Evolutionary conservation across 2,888 invertebrate genomes (phyloP).

Genomic region (Dexiosoma caninum): DNA sequence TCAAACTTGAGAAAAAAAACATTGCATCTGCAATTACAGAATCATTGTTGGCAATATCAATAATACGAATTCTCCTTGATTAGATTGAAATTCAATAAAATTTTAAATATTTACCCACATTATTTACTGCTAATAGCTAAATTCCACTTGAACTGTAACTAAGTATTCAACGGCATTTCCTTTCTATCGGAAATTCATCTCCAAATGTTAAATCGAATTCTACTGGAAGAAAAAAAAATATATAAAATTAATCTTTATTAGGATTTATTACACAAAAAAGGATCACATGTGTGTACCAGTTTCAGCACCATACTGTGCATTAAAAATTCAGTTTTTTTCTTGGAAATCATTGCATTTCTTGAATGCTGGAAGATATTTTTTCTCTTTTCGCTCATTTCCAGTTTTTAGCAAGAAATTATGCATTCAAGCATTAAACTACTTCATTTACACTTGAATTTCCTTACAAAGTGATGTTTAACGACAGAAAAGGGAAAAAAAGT

Average conservation of each 20-base stretch:
- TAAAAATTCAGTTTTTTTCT: neutral
- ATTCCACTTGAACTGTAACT: neutral
- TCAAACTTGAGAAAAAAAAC: too few species aligned
- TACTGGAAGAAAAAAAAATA: neutral
- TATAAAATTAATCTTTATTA: conserved; percentile 37
- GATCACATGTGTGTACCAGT: conserved; percentile 23
- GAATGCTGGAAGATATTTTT: neutral
- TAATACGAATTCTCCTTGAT: too few species aligned
- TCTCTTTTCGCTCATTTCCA: neutral
- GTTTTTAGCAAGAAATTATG: conserved; percentile 47
- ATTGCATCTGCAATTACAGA: too few species aligned
- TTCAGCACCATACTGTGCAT: neutral
- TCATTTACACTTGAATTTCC: conserved; percentile 61
- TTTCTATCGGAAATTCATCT: neutral
- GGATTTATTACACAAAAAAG: conserved; percentile 51
- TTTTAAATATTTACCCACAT: neutral
- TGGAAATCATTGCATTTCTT: neutral
- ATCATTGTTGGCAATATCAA: too few species aligned
- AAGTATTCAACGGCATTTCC: neutral
- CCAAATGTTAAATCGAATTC: neutral
- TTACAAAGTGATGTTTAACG: conserved; percentile 54
- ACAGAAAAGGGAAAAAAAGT: neutral
- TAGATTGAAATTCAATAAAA: too few species aligned
- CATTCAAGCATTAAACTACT: conserved; percentile 62
- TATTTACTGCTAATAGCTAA: neutral